Conservation (phyloP, 2,113 vertebrate genomes). For the Choloepus hoffmanni region DNA sequence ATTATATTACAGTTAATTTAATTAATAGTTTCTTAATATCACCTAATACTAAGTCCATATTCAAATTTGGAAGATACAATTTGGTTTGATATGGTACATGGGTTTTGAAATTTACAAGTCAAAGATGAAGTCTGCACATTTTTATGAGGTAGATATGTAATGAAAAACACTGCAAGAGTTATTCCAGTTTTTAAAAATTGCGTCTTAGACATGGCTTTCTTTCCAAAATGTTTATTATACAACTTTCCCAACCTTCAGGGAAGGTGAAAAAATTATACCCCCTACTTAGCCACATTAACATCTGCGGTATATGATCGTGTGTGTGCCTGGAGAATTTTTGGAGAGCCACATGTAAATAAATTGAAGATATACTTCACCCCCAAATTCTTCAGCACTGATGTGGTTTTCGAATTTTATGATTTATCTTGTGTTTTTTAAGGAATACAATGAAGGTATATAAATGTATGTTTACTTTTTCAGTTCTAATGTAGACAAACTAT, state of each 20-base stretch:
- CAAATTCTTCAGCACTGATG: background rate
- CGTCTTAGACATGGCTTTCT: background rate
- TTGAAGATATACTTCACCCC: background rate
- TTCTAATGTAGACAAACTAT: background rate
- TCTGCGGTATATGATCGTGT: background rate
- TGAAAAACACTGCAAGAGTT: background rate
- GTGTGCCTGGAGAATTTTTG: background rate
- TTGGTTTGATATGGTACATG: constrained; percentile 29
- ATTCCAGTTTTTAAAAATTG: constrained; percentile 34
- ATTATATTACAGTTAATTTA: background rate
- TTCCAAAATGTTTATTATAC: background rate
- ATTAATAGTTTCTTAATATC: background rate
- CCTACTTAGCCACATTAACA: background rate
- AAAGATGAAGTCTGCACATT: constrained; percentile 41
- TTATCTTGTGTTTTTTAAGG: background rate
- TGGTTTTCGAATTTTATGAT: background rate
- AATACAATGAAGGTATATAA: constrained; percentile 50
- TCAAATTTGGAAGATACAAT: constrained; percentile 14
- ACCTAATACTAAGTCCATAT: background rate
- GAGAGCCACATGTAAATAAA: constrained; percentile 1
- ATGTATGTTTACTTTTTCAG: constrained; percentile 37
- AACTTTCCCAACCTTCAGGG: constrained; percentile 29
- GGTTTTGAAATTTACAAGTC: constrained; percentile 51
- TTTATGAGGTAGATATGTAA: constrained; percentile 8
- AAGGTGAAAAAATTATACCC: constrained; percentile 10